Conservation (phyloP, 2,797 vertebrate species). For the Astyanax mexicanus region DNA sequence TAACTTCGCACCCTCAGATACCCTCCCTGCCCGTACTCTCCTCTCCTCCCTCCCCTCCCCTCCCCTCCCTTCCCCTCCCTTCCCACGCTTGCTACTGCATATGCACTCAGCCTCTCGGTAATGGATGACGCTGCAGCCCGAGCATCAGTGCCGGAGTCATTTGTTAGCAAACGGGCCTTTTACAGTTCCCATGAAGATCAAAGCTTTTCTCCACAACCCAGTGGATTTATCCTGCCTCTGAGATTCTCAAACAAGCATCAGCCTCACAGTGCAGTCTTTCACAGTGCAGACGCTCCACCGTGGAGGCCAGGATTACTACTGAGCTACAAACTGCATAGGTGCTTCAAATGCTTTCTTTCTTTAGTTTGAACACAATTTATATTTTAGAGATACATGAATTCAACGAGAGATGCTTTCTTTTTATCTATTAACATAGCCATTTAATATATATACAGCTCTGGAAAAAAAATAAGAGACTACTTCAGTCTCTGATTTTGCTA, state of each 20-base stretch:
- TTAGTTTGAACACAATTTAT: too few relatives aligned
- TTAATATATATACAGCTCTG: too few relatives aligned
- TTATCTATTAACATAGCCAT: too few relatives aligned
- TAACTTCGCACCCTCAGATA: conserved; percentile 23
- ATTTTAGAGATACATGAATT: too few relatives aligned
- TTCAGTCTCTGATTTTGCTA: too few relatives aligned
- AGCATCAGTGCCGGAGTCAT: background rate
- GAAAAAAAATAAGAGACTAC: too few relatives aligned
- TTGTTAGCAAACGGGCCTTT: conserved; percentile 36
- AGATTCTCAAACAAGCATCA: background rate
- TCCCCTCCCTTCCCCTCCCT: background rate
- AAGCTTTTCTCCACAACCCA: background rate
- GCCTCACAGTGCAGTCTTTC: conserved; percentile 11
- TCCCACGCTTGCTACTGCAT: background rate
- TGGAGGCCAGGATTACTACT: conserved; percentile 22
- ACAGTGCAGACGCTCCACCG: background rate
- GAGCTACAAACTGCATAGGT: background rate
- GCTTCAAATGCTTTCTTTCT: too few relatives aligned
- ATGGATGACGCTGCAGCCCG: conserved; percentile 10
- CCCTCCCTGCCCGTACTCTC: background rate
- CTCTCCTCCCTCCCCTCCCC: background rate
- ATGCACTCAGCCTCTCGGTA: conserved; percentile 20
- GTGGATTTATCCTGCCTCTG: background rate
- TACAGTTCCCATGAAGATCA: conserved; percentile 7
- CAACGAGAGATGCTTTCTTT: too few relatives aligned